Percentiles rank a stretch among this genome's conserved stretches.
Evolutionary conservation across 2,797 vertebrate genomes (phyloP).

Genomic region (Oophaga sylvatica): DNA sequence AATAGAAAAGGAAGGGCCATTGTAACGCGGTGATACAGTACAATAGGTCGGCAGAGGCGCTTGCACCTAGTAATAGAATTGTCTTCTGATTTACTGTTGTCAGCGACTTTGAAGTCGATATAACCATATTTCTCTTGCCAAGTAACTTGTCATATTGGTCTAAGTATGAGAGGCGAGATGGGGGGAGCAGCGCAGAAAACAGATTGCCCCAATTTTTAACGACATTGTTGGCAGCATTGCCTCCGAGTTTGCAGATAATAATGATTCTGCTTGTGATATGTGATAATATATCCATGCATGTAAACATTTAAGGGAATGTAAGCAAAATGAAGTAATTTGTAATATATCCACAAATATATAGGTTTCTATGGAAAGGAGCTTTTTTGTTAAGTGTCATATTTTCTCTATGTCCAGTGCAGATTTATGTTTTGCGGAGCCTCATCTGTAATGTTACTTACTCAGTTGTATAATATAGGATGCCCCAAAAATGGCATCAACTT

Average conservation of each 20-base stretch:
- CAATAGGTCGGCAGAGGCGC: not conserved
- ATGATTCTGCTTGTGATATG: not conserved
- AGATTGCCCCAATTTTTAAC: conserved; percentile 31
- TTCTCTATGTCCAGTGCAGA: not conserved
- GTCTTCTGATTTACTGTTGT: not conserved
- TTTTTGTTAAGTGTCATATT: not conserved
- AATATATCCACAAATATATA: not conserved
- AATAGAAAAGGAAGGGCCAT: not conserved
- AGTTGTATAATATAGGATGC: not conserved
- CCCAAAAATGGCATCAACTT: too few species aligned
- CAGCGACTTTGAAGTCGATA: not conserved
- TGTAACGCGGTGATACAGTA: not conserved
- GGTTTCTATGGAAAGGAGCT: not conserved
- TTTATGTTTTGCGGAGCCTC: not conserved
- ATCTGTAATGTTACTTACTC: not conserved
- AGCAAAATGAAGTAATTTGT: not conserved
- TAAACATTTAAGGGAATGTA: not conserved
- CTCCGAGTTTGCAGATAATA: not conserved
- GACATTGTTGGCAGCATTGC: conserved; percentile 18
- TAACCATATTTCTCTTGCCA: not conserved
- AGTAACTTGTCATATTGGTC: not conserved
- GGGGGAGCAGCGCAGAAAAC: conserved; percentile 7
- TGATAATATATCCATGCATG: not conserved
- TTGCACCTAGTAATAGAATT: not conserved
- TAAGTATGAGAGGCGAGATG: not conserved